Conservation (phyloP, 1,140 invertebrate genomes). For the Euura lappo region DNA sequence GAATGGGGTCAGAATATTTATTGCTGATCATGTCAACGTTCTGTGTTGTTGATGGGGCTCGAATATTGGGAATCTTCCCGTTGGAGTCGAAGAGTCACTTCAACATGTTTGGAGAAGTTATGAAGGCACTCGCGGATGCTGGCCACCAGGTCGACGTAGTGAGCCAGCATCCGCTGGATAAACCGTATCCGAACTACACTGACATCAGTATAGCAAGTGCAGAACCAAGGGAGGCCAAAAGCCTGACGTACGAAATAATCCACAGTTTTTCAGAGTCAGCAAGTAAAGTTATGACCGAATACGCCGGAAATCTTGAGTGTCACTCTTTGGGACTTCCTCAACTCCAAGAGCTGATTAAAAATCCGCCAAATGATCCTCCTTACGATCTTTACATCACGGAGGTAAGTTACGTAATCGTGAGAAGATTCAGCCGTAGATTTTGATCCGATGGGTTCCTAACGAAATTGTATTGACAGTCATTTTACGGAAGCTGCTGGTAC, state of each 20-base stretch:
- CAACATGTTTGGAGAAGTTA: conserved; percentile 40
- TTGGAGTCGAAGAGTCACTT: conserved; percentile 43
- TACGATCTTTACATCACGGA: conserved; percentile 42
- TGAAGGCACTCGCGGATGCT: conserved; percentile 34
- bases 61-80: conserved; percentile 43
- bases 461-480: neutral
- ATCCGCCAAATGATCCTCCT: conserved; percentile 39
- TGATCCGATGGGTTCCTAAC: no score
- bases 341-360: conserved; percentile 36
- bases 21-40: no score
- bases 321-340: conserved; percentile 19
- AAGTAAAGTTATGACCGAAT: no score
- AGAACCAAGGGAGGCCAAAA: no score
- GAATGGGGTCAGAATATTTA: no score
- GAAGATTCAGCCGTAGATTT: neutral
- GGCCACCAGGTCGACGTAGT: conserved; percentile 44
- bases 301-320: conserved; percentile 22
- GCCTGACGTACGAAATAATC: no score
- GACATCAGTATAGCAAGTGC: conserved; percentile 33
- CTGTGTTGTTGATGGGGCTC: no score
- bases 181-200: conserved; percentile 46
- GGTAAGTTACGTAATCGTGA: conserved; percentile 26
- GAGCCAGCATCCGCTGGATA: conserved; percentile 28
- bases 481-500: neutral
- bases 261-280: no score